Conservation (phyloP, 2,113 vertebrate genomes). For the Castor canadensis region DNA sequence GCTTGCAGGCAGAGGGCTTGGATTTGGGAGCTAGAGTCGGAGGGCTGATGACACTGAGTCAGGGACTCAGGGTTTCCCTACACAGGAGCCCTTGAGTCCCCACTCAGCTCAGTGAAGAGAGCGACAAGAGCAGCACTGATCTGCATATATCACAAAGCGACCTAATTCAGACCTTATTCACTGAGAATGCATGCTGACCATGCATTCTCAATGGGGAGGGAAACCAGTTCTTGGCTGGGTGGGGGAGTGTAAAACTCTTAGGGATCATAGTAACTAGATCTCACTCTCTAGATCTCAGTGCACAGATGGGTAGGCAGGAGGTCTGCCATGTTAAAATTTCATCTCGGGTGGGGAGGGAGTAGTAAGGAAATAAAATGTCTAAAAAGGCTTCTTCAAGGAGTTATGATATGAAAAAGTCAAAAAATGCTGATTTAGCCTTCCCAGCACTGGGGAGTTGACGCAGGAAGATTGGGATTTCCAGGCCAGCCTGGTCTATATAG, state of each 20-base stretch:
- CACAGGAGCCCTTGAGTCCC: neutral
- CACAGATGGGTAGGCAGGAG: neutral
- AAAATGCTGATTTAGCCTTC: neutral
- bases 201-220: neutral
- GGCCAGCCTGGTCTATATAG: too few species aligned
- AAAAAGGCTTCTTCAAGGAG: neutral
- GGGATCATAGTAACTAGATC: neutral
- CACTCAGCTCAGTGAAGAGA: neutral
- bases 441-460: neutral
- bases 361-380: neutral
- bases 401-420: neutral
- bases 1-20: neutral
- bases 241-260: neutral
- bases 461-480: neutral
- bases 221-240: neutral
- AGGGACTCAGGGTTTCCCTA: neutral
- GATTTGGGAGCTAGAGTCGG: neutral
- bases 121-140: neutral
- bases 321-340: neutral
- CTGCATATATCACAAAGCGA: neutral
- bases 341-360: too few species aligned
- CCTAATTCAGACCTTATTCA: neutral
- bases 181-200: rapidly evolving
- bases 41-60: neutral
- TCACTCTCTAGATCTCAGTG: neutral